These are phyloP conservation scores for Caranx ignobilis DNA, from an alignment of 2,113 vertebrate genomes.

Conservation along the genomic window DNA sequence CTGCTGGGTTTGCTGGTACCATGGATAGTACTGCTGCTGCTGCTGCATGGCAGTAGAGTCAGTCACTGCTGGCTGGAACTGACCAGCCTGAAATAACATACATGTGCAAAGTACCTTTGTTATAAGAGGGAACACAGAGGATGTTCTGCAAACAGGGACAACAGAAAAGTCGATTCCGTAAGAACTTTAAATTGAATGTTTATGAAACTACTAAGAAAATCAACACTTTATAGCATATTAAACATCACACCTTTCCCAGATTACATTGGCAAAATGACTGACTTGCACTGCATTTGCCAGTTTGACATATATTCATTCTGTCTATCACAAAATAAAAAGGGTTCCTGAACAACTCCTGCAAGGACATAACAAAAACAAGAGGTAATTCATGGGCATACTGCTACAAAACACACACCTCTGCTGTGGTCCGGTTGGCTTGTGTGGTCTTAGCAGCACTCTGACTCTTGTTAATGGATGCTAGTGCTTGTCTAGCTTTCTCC, in stretches of 20 bases:
- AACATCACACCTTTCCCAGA: neutral
- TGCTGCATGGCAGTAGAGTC: conserved; percentile 86
- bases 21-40: conserved; percentile 85
- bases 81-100: conserved; percentile 69
- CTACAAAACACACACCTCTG: conserved; percentile 65
- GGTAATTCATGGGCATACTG: too few relatives aligned
- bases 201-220: neutral
- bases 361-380: neutral
- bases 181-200: neutral
- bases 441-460: conserved; percentile 74
- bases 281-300: too few relatives aligned
- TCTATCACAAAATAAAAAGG: too few relatives aligned
- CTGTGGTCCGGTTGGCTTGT: conserved; percentile 59
- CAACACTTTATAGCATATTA: neutral
- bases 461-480: conserved; percentile 85
- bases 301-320: too few relatives aligned
- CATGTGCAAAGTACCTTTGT: neutral
- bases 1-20: conserved; percentile 92
- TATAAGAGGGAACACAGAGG: neutral
- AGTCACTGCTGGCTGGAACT: conserved; percentile 84
- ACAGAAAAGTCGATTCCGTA: neutral
- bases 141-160: neutral
- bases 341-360: too few relatives aligned
- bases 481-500: conserved; percentile 92
- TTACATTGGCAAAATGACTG: too few relatives aligned